phyloP scores from a whole-genome alignment of 2,113 vertebrate genomes.

The Hucho hucho region DNA sequence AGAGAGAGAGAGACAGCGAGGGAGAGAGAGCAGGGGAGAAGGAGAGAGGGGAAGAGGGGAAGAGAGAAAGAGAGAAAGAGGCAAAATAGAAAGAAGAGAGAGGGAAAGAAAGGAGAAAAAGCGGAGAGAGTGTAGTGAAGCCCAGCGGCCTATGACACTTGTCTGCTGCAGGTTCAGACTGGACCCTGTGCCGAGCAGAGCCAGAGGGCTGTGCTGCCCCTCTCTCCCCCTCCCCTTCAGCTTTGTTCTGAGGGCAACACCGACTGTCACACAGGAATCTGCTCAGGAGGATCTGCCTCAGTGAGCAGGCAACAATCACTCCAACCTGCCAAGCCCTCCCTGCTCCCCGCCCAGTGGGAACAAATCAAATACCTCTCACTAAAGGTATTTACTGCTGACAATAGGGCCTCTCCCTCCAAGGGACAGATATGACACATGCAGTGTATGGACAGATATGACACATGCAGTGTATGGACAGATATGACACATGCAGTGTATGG shows the following conservation, averaged over 20 bases:
- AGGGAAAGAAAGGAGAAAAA: conserved; percentile 23
- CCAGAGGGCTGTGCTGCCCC: conserved; percentile 71
- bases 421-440: conserved; percentile 43
- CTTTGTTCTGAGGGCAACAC: conserved; percentile 63
- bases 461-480: no score
- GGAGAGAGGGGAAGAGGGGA: no score
- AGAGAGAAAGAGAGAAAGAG: no score
- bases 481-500: no score
- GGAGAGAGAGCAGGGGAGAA: no score
- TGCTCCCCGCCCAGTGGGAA: conserved; percentile 43
- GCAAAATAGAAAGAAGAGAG: conserved; percentile 18
- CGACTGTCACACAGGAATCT: conserved; percentile 74
- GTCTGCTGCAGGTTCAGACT: conserved; percentile 76
- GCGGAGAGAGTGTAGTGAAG: conserved; percentile 52
- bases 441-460: no score
- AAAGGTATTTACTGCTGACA: conserved; percentile 64
- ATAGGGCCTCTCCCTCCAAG: conserved; percentile 58
- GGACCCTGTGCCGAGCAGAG: conserved; percentile 65
- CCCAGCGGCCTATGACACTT: conserved; percentile 66
- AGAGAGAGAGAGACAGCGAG: conserved; percentile 50
- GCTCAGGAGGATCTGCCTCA: conserved; percentile 72
- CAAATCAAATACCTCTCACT: conserved; percentile 63
- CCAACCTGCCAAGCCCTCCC: conserved; percentile 67
- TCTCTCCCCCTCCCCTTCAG: conserved; percentile 40
- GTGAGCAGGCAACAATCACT: conserved; percentile 73